Evolutionary conservation across 2,888 invertebrate species (phyloP), one percentile per base, ranked within the genome.

Genomic region (Rhodophaea formosa): DNA sequence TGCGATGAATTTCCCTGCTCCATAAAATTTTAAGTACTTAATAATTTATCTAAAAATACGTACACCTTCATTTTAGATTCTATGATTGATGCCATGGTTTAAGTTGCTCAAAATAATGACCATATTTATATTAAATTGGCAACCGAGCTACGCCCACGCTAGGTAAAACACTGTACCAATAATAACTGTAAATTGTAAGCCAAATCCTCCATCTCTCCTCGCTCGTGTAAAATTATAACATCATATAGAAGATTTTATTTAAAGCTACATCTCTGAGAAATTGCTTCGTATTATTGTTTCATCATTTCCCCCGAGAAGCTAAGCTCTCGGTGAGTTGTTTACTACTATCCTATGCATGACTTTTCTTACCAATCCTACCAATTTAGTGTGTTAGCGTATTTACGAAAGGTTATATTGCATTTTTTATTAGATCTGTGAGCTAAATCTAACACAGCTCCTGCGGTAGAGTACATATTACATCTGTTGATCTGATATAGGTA

Each of bases 281-380:
- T 59, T 62, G 57, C 54, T 59, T 60, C 55, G 59, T 63, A 62
- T 65, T 61, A 62, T 62, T 65, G 62, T 62, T 63, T 58, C 53
- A 71, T 73, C 72, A 73, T 74, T 72, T 74, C 72, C 74, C 73
- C 16, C 16, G 73, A 71, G 74, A 65, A 64, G 57, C 58, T 60
- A 61, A 64, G 65, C 63, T 65, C 65, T 68, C 69, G 67, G 58
- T 61, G 55, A 49, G 61, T 68, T 69, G 62, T 64, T 62, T 62
- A 65, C 64, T 64, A 64, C 66, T 70, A 69, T 66, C 62, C 59
- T 66, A 72, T 70, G 68, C 67, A 71, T 68, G 64, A 60, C 56
- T 60, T 66, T 70, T 65, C 60, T 57, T 66, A 64, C 61, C 54
- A 60, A 47, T 60, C 61, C 62, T 60, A 59, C 62, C 35, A 44